phyloP scores from a whole-genome alignment of 1,140 invertebrate genomes.

The Phymorhynchus buccinoides region DNA sequence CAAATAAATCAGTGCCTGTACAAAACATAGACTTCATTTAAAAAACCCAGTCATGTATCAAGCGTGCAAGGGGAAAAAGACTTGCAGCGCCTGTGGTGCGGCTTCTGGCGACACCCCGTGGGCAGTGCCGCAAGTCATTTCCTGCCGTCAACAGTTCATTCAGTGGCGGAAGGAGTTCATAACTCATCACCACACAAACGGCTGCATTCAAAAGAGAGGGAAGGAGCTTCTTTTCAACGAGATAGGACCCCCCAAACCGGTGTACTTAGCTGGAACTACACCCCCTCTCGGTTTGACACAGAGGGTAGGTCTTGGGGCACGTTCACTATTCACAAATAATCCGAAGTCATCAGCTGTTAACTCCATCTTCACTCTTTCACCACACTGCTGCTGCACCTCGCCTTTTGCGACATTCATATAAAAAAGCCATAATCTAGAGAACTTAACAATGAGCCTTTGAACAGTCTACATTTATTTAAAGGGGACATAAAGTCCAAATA shows the following conservation, averaged over 20 bases:
- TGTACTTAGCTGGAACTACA: neutral
- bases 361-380: too few species aligned
- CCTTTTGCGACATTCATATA: too few species aligned
- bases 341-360: too few species aligned
- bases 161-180: slow-evolving; percentile 25
- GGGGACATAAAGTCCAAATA: too few species aligned
- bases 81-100: neutral
- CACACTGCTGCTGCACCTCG: too few species aligned
- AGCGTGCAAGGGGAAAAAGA: neutral
- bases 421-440: too few species aligned
- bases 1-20: too few species aligned
- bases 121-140: slow-evolving; percentile 14
- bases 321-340: too few species aligned
- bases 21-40: too few species aligned
- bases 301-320: neutral
- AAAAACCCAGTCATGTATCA: too few species aligned
- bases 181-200: slow-evolving; percentile 35
- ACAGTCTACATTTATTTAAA: too few species aligned
- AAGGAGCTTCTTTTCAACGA: neutral
- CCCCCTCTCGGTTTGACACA: neutral
- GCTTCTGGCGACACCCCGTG: neutral
- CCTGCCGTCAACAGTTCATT: slow-evolving; percentile 31
- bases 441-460: too few species aligned
- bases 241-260: neutral
- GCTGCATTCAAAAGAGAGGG: neutral